A percentile compares a stretch with the other conserved stretches of the same genome.
phyloP scores from a whole-genome alignment of 2,797 vertebrate species.

The Lerista edwardsae region DNA sequence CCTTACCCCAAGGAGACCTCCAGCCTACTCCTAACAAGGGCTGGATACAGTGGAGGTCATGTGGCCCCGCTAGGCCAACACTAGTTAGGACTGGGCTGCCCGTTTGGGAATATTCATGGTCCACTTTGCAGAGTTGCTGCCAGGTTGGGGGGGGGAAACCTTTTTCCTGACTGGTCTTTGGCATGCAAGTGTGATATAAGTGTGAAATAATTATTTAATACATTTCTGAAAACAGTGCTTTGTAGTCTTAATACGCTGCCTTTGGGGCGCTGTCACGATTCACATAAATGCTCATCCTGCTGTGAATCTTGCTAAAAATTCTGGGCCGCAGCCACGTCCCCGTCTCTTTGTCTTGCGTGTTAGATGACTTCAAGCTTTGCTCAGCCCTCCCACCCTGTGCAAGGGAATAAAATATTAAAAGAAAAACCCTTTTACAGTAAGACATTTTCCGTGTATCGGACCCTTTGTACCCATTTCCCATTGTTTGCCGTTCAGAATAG shows the following conservation, averaged over 20 bases:
- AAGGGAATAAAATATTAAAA: conserved; percentile 35
- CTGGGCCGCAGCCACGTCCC: neutral
- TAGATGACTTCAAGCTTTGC: neutral
- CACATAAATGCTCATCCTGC: neutral
- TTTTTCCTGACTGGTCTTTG: neutral
- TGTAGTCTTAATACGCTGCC: neutral
- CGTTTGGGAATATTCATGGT: no score
- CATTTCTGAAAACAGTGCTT: neutral
- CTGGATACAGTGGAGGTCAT: no score
- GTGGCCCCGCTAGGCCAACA: no score
- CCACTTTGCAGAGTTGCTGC: neutral
- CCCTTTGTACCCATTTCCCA: conserved; percentile 48
- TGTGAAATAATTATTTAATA: conserved; percentile 1
- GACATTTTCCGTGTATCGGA: conserved; percentile 23
- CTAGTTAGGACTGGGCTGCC: no score
- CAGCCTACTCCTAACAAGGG: no score
- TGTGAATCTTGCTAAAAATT: conserved; percentile 15
- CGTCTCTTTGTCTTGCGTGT: neutral
- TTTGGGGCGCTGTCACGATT: neutral
- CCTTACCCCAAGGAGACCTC: no score
- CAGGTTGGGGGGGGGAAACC: neutral
- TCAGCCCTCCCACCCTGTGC: neutral
- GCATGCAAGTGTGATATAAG: neutral
- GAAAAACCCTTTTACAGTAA: conserved; percentile 17
- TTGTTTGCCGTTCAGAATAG: conserved; percentile 56